Conservation (phyloP, 2,113 vertebrate species). For the Cettia cetti region DNA sequence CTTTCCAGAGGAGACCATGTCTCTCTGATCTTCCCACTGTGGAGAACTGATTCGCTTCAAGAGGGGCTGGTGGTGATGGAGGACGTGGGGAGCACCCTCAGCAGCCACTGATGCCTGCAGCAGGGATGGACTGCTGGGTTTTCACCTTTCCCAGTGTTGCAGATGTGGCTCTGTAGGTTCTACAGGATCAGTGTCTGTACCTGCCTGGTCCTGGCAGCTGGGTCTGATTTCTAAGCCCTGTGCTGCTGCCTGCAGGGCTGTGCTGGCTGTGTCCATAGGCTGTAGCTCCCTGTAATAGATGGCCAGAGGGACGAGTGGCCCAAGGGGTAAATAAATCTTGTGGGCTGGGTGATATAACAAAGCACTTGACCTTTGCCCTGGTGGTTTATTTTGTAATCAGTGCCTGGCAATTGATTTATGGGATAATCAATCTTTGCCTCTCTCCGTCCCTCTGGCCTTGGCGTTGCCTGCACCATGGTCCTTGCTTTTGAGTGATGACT, state of each 20-base stretch:
- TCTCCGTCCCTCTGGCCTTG: slow-evolving; percentile 2
- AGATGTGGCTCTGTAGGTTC: background rate
- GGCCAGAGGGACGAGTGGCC: background rate
- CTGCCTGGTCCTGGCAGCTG: background rate
- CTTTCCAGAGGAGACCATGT: fast-evolving
- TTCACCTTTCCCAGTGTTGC: background rate
- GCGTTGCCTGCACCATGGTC: background rate
- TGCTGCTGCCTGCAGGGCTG: background rate
- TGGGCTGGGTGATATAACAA: slow-evolving; percentile 49
- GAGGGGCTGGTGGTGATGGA: background rate
- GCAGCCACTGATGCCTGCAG: background rate
- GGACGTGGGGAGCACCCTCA: background rate
- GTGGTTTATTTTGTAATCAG: slow-evolving; percentile 42
- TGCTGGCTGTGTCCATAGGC: background rate
- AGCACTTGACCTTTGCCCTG: slow-evolving; percentile 55
- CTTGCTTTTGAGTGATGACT: slow-evolving; percentile 46
- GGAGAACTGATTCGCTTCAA: background rate
- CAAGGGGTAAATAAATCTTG: slow-evolving; percentile 41
- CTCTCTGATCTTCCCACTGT: background rate
- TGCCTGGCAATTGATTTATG: slow-evolving; percentile 7
- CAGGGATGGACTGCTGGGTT: background rate
- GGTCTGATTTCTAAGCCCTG: background rate
- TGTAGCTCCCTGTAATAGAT: slow-evolving; percentile 4
- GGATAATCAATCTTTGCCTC: slow-evolving; percentile 5
- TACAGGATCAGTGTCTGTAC: background rate